Conservation (phyloP, 2,797 vertebrate genomes). For the Knipowitschia caucasica region DNA sequence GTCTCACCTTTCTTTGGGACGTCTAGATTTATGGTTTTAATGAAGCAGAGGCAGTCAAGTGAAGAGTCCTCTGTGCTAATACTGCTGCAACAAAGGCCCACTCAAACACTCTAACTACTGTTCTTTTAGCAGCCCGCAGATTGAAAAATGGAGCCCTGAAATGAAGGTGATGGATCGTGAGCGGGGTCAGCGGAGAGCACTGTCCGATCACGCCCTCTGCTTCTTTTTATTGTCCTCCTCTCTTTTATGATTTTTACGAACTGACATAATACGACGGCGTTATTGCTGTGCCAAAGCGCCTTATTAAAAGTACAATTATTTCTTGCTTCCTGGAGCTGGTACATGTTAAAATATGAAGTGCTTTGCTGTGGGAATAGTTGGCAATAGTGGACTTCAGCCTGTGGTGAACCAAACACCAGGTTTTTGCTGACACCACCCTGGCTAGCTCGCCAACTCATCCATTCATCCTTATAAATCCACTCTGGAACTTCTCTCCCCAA, state of each 20-base stretch:
- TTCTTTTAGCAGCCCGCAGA: slow-evolving; percentile 55
- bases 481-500: slow-evolving; percentile 38
- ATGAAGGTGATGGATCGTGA: slow-evolving; percentile 48
- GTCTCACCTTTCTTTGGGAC: slow-evolving; percentile 44
- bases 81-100: slow-evolving; percentile 57
- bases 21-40: slow-evolving; percentile 73
- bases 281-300: slow-evolving; percentile 47
- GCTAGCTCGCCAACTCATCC: slow-evolving; percentile 21
- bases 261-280: slow-evolving; percentile 60
- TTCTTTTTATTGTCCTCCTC: slow-evolving; percentile 40
- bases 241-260: slow-evolving; percentile 63
- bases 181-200: slow-evolving; percentile 39
- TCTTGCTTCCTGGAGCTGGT: slow-evolving; percentile 61
- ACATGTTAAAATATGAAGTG: slow-evolving; percentile 58
- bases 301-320: slow-evolving; percentile 57
- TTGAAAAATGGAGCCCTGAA: slow-evolving; percentile 59
- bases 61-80: slow-evolving; percentile 55
- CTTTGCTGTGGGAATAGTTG: slow-evolving; percentile 22
- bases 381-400: slow-evolving; percentile 37
- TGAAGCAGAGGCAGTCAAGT: slow-evolving; percentile 61
- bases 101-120: slow-evolving; percentile 54
- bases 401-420: slow-evolving; percentile 40
- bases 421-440: slow-evolving; percentile 42
- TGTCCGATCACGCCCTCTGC: slow-evolving; percentile 27
- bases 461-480: slow-evolving; percentile 47